Evolutionary conservation across 1,140 invertebrate species (phyloP).

Genomic region (Condylostylus longicornis): DNA sequence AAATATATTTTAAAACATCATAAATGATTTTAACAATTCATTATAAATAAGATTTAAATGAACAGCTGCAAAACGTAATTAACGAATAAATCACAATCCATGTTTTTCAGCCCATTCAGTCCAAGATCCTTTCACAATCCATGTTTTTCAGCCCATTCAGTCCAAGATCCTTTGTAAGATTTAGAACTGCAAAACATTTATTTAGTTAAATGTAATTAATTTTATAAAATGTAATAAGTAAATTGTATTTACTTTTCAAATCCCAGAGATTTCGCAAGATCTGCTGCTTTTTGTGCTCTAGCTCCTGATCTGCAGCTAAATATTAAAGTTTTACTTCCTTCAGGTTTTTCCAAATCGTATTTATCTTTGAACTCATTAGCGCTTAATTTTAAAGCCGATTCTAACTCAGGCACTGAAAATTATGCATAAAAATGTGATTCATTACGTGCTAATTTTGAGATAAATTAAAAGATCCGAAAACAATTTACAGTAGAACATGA

Average conservation of each 20-base stretch:
- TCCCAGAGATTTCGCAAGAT: slow-evolving; percentile 34
- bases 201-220: slow-evolving; percentile 5
- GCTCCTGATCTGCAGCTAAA: slow-evolving; percentile 40
- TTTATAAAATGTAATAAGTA: slow-evolving; percentile 2
- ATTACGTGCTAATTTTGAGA: neutral
- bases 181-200: slow-evolving; percentile 53
- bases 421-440: neutral
- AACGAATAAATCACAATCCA: slow-evolving; percentile 7
- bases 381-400: slow-evolving; percentile 32
- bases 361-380: slow-evolving; percentile 34
- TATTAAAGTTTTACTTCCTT: slow-evolving; percentile 33
- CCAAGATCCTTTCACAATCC: slow-evolving; percentile 42
- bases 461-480: neutral
- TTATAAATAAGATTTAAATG: too few species aligned
- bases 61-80: too few species aligned
- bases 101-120: slow-evolving; percentile 46
- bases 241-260: slow-evolving; percentile 32
- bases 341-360: slow-evolving; percentile 35
- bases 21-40: too few species aligned
- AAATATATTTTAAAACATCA: too few species aligned
- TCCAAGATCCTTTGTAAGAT: slow-evolving; percentile 80
- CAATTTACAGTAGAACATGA: neutral
- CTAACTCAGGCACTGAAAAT: slow-evolving; percentile 34
- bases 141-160: slow-evolving; percentile 45
- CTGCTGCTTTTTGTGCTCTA: slow-evolving; percentile 35